Evolutionary conservation across 2,113 vertebrate species (phyloP).

Genomic region (Lepidothrix coronata): DNA sequence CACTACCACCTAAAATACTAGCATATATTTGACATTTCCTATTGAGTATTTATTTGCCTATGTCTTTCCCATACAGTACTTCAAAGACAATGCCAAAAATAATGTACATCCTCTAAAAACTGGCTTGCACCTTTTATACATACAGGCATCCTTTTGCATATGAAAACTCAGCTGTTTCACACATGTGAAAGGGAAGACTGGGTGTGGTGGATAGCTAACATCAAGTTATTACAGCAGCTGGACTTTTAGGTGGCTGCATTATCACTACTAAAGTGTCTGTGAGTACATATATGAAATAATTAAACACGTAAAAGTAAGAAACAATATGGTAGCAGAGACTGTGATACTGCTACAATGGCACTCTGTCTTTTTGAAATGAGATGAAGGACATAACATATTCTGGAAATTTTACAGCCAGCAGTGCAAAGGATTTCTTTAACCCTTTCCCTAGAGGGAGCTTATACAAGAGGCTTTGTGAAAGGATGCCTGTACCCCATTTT

Average conservation of each 20-base stretch:
- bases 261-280: not conserved
- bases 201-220: not conserved
- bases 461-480: not conserved
- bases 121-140: not conserved
- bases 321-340: not conserved
- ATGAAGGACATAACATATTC: accelerated
- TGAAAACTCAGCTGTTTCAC: not conserved
- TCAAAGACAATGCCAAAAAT: not conserved
- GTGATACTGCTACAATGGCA: not conserved
- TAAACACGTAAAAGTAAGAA: not conserved
- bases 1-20: not conserved
- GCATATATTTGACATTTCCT: not conserved
- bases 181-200: not conserved
- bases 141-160: not conserved
- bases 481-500: not conserved
- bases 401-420: not conserved
- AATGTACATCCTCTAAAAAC: not conserved
- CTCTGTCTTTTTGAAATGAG: not conserved
- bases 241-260: not conserved
- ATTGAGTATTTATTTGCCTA: not conserved
- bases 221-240: not conserved
- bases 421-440: not conserved
- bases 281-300: not conserved
- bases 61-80: not conserved
- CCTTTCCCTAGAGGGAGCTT: not conserved